phyloP scores from a whole-genome alignment of 2,113 vertebrate genomes.

The Empidonax alnorum region DNA sequence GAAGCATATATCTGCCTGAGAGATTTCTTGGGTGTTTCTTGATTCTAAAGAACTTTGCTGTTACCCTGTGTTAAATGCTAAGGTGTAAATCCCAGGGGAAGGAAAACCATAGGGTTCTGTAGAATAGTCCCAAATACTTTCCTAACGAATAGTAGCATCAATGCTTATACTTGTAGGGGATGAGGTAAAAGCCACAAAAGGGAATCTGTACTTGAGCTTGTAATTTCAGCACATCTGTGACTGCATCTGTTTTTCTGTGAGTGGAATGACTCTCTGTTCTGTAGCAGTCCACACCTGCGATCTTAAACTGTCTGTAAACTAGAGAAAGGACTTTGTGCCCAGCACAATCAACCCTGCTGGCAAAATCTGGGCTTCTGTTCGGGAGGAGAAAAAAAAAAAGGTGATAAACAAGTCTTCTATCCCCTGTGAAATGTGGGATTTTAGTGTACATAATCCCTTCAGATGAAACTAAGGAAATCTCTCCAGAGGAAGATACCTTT shows the following conservation, averaged over 20 bases:
- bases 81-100: background rate
- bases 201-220: background rate
- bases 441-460: background rate
- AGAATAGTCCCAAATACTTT: background rate
- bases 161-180: background rate
- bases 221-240: background rate
- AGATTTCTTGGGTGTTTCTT: background rate
- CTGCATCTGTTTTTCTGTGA: background rate
- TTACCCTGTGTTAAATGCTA: background rate
- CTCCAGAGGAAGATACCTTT: background rate
- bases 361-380: background rate
- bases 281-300: background rate
- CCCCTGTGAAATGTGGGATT: background rate
- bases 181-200: background rate
- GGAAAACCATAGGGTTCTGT: background rate
- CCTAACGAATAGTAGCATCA: background rate
- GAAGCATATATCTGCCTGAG: background rate
- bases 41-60: background rate
- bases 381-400: background rate
- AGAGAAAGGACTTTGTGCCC: background rate
- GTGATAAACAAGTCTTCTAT: background rate
- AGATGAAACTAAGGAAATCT: background rate
- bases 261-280: background rate
- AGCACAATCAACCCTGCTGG: background rate
- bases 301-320: background rate